Conservation (phyloP, 2,797 vertebrate species). For the Masticophis lateralis region DNA sequence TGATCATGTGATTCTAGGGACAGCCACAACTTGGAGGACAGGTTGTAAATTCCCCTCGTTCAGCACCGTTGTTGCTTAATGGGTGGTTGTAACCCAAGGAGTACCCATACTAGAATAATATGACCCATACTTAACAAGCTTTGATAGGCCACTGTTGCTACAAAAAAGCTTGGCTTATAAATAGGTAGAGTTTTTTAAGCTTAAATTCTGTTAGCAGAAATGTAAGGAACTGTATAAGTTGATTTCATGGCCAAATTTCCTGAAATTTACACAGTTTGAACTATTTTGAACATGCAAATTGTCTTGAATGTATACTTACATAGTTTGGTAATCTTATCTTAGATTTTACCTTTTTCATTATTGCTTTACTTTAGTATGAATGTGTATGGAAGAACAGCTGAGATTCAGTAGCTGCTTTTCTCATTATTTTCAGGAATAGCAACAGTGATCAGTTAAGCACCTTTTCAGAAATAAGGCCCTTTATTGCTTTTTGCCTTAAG, state of each 20-base stretch:
- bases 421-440: constrained; percentile 70
- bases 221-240: neutral
- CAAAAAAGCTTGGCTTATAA: neutral
- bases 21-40: neutral
- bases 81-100: neutral
- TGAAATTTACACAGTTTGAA: neutral
- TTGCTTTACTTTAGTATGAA: neutral
- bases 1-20: neutral
- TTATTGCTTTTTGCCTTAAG: constrained; percentile 86
- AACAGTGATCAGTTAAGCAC: constrained; percentile 63
- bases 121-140: neutral
- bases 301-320: neutral
- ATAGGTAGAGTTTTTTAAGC: neutral
- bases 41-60: neutral
- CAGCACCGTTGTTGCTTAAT: neutral
- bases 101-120: neutral
- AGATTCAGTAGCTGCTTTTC: neutral
- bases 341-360: neutral
- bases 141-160: neutral
- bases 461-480: constrained; percentile 75
- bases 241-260: neutral
- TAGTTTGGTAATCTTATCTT: neutral
- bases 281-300: neutral
- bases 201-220: neutral
- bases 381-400: neutral